These are phyloP conservation scores for Lates japonicus DNA, from an alignment of 2,797 vertebrate genomes.

Conservation along the genomic window DNA sequence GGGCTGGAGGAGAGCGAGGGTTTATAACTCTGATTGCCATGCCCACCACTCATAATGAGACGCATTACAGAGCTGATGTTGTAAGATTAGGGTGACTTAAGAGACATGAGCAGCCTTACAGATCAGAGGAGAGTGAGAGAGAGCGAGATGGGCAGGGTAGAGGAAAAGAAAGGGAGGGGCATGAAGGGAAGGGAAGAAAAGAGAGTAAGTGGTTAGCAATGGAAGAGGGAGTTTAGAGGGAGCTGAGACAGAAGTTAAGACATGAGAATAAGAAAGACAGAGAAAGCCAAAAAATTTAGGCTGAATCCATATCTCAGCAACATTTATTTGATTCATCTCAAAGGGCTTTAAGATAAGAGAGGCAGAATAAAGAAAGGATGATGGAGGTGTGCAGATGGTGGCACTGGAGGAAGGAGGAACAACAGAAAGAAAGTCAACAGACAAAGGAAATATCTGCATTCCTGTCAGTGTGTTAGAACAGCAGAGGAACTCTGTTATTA, in stretches of 20 bases:
- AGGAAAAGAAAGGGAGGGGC: not conserved
- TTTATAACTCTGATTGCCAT: conserved; percentile 83
- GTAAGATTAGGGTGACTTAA: conserved; percentile 83
- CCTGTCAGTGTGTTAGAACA: conserved; percentile 36
- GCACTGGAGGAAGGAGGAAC: not conserved
- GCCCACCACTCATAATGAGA: conserved; percentile 82
- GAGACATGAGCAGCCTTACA: conserved; percentile 66
- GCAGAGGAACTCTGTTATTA: conserved; percentile 69
- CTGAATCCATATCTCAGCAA: not conserved
- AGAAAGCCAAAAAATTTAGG: not conserved
- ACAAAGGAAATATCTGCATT: conserved; percentile 65
- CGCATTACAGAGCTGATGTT: conserved; percentile 84
- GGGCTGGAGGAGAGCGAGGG: conserved; percentile 63
- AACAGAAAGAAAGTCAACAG: conserved; percentile 2
- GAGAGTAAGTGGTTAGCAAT: conserved; percentile 2
- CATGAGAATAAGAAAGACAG: not conserved
- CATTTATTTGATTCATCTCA: conserved; percentile 4
- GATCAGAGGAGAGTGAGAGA: conserved; percentile 42
- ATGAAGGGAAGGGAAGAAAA: not conserved
- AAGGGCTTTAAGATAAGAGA: not conserved
- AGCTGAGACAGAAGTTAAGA: not conserved
- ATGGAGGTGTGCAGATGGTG: not conserved
- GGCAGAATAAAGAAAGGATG: not conserved
- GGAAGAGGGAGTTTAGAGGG: not conserved
- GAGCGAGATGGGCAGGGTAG: not conserved